Percentiles rank a stretch among this genome's conserved stretches.
phyloP scores from a whole-genome alignment of 2,113 vertebrate genomes.

The Anoplopoma fimbria region DNA sequence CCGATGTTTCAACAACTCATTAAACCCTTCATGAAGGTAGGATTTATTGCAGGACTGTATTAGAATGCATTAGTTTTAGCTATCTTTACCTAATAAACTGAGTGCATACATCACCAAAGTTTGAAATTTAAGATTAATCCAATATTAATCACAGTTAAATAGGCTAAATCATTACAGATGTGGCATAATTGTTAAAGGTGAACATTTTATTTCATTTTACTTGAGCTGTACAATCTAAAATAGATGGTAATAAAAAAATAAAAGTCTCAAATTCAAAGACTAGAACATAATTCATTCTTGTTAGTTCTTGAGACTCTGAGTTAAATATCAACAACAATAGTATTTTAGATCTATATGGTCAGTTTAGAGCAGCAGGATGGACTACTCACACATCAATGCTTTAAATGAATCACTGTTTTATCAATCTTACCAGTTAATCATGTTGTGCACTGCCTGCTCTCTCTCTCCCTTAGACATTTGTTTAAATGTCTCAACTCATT shows the following conservation, averaged over 20 bases:
- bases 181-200: no score
- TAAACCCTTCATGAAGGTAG: not conserved
- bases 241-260: not conserved
- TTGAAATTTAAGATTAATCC: not conserved
- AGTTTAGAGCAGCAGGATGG: not conserved
- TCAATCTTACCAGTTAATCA: not conserved
- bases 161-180: not conserved
- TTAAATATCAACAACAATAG: not conserved
- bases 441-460: not conserved
- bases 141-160: not conserved
- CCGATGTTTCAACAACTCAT: not conserved
- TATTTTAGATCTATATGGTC: not conserved
- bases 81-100: no score
- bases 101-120: not conserved
- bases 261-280: not conserved
- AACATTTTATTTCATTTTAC: no score
- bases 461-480: not conserved
- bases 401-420: not conserved
- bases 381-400: slow-evolving; percentile 6
- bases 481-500: not conserved
- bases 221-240: no score
- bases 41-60: not conserved
- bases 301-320: not conserved
- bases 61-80: no score
- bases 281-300: not conserved